Percentiles rank a stretch among this genome's conserved stretches.
Conservation (phyloP, 2,113 vertebrate species). For the Chauna torquata region DNA sequence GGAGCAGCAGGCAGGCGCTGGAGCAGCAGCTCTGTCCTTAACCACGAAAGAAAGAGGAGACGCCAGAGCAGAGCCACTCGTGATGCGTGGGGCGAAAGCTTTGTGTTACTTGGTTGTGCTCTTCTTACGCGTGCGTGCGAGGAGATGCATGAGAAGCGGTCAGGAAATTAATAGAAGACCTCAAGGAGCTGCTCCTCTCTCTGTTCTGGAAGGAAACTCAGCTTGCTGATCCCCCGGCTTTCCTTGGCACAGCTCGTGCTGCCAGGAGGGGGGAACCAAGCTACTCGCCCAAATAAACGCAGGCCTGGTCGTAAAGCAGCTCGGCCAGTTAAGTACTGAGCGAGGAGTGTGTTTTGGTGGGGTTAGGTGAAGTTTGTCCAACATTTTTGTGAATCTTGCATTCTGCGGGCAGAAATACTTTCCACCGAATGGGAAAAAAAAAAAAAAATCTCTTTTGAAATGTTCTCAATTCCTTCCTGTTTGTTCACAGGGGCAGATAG, state of each 20-base stretch:
- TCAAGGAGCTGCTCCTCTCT: neutral
- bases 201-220: neutral
- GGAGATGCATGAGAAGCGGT: neutral
- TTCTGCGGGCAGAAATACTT: constrained; percentile 64
- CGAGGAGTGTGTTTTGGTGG: constrained; percentile 10
- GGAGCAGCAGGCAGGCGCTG: neutral
- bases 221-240: neutral
- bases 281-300: neutral
- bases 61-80: neutral
- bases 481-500: neutral
- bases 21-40: neutral
- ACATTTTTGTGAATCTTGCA: constrained; percentile 36
- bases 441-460: neutral
- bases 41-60: neutral
- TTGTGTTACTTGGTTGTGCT: neutral
- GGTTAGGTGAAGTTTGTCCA: constrained; percentile 13
- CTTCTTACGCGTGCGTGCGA: neutral
- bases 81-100: neutral
- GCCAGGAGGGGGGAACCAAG: neutral
- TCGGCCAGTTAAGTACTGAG: neutral
- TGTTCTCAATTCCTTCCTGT: constrained; percentile 32
- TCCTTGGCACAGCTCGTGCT: neutral
- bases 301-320: neutral
- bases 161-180: neutral
- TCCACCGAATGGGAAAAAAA: neutral